A percentile compares a stretch with the other conserved stretches of the same genome.
Conservation (phyloP, 2,888 invertebrate species). For the Melinopterus prodromus region DNA sequence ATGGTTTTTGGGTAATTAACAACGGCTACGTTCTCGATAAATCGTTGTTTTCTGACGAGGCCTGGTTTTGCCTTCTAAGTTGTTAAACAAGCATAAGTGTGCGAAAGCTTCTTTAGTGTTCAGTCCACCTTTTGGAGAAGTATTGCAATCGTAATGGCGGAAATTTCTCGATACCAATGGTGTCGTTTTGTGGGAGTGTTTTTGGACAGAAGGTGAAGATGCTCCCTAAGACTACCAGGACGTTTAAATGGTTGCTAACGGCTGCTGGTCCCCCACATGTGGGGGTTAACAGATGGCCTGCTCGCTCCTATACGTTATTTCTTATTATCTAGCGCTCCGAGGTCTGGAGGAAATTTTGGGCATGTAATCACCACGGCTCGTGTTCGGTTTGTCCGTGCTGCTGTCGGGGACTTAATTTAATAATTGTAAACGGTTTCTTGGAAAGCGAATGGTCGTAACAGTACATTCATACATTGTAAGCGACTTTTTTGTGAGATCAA, state of each 20-base stretch:
- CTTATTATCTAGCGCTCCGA: neutral
- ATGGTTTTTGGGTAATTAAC: too few species aligned
- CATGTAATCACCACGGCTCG: conserved; percentile 22
- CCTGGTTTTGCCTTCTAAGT: too few species aligned
- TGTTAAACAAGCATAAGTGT: too few species aligned
- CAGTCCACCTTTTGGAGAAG: too few species aligned
- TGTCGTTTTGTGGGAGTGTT: neutral
- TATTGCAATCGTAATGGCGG: too few species aligned
- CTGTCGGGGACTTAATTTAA: neutral
- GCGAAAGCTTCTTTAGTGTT: too few species aligned
- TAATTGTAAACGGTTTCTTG: neutral
- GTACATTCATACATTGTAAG: neutral
- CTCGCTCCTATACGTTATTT: neutral
- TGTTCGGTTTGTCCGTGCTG: conserved; percentile 8
- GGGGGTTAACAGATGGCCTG: neutral
- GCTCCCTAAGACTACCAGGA: neutral
- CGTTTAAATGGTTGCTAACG: neutral
- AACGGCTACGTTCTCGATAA: too few species aligned
- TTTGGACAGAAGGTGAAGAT: neutral
- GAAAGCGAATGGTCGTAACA: neutral
- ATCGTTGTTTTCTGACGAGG: too few species aligned
- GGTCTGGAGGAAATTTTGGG: conserved; percentile 19
- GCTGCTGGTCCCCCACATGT: neutral
- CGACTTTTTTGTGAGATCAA: neutral
- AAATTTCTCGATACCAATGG: neutral